Percentiles rank a stretch among this genome's conserved stretches.
These are phyloP conservation scores for Nasonia longicornis DNA, from an alignment of 1,140 invertebrate species.

Conservation along the genomic window DNA sequence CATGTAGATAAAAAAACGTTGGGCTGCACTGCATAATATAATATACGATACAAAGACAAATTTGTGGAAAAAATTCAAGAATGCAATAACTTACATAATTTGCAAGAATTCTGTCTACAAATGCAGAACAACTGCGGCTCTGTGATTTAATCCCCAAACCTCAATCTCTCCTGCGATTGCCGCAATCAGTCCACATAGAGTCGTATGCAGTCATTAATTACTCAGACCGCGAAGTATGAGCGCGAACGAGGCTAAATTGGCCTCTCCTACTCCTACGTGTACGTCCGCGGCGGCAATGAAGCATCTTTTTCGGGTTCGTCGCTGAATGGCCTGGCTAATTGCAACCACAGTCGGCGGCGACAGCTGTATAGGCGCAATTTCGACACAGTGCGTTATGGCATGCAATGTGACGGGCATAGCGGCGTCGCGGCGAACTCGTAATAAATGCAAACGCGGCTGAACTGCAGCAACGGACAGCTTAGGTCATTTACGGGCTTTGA, in stretches of 20 bases:
- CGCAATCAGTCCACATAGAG: constrained; percentile 23
- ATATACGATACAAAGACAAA: too few species aligned
- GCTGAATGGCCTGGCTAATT: constrained; percentile 29
- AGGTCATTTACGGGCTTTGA: neutral
- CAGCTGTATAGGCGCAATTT: constrained; percentile 32
- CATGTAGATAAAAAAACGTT: too few species aligned
- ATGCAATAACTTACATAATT: too few species aligned
- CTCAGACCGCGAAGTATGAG: neutral
- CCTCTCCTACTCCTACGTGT: neutral
- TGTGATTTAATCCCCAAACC: constrained; percentile 10
- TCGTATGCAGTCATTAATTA: constrained; percentile 34
- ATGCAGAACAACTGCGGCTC: neutral
- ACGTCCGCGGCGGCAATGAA: neutral
- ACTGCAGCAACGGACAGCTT: neutral
- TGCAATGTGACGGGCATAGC: neutral
- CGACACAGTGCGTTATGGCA: neutral
- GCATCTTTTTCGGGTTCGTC: constrained; percentile 27
- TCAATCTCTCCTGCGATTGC: constrained; percentile 3
- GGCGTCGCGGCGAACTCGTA: neutral
- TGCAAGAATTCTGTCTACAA: neutral
- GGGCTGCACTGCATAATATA: too few species aligned
- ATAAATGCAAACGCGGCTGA: constrained; percentile 4
- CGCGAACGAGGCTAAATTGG: constrained; percentile 22
- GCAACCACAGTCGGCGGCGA: constrained; percentile 13
- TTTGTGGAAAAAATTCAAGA: too few species aligned